Evolutionary conservation across 2,888 invertebrate genomes (phyloP), one percentile per base, ranked within the genome.

Genomic region (Leptopilina drosophilae): DNA sequence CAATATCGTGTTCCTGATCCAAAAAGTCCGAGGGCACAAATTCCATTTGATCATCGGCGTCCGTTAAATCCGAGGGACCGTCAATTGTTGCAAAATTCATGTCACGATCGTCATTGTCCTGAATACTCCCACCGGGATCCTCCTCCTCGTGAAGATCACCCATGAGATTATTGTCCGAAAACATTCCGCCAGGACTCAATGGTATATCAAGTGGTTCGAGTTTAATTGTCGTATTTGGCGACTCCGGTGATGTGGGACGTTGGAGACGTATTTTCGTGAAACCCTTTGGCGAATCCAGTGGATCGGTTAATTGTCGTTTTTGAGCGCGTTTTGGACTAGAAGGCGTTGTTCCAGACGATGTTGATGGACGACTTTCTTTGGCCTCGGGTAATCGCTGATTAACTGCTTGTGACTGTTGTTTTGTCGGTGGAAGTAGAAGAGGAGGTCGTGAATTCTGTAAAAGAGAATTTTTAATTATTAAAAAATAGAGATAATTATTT

Each of bases 1-100:
- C 87, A 49, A 91, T 90, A 40, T 91, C 90, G 69, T 91, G 91
- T 84, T 91, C 91, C 80, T 91, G 91, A 15, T 91, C 91, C 64
- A 91, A 85, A 85, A 91, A 91, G 79, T 91, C 91, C n/a, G 91
- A 91, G 7, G 91, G 91, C 73, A 91, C 91, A 76, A 91, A 91
- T 87, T 91, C 91, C 90, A 91, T 90, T 20, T 84, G 90, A 69
- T 91, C 91, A 66, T 91, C 91, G 53, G 81, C 85, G 76, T 90
- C 90, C 76, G 89, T 88, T 15, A 87, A 85, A 78, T 90, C 90
- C 1, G 87, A 86, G 5, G 88, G 87, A 6, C 83, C 87, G 20
- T 88, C 82, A 64, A 89, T 79, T 40, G 87, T 88, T 73, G 87
- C 86, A 66, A 88, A 90, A 80, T 87, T 86, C 15, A 90, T 84